Base-by-base conservation (phyloP, 2,113 vertebrate genomes). In the Tetrao urogallus region DNA sequence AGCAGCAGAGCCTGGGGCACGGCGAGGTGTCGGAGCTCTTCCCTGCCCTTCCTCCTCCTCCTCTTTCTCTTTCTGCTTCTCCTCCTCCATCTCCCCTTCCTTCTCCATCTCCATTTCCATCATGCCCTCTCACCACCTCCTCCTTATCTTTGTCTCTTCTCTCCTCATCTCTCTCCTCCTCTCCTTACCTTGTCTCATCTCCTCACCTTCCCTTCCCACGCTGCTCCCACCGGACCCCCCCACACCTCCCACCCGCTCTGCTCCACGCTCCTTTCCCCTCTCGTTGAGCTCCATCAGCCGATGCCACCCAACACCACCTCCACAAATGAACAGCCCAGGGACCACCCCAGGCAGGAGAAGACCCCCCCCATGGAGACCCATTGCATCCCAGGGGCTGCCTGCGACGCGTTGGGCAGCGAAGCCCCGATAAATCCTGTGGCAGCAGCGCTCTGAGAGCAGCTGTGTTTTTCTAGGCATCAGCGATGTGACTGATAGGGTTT, bases 391-490 rank as follows among this genome's bases (percentile, higher is more conserved):
- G 22, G 54, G 58, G 34, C 34, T 36, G 34, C 34, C 36, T 27
- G 60, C 10, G 3, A 63, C 16, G 60, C 24, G 10, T 15, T 16
- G 60, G 60, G 36, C 15, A 24, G 34, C 4, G 10, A 63, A 40
- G 60, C 58, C 66, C 63, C 25, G 15, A 73, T 72, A 71, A 48
- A 65, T 78, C 76, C 57, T 47, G 40, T 11, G 19, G 65, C 38
- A 30, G 40, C 32, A 78, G 34, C 4, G 30, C 73, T 50, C 56
- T 10, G 73, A 65, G 78, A 72, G 7, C 88, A 90, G 74, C 81
- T 84, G 67, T 70, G 88, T 78, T 84, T 88, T 80, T 77, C 47
- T 80, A 80, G 86, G 67, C 76, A 80, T 50, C 58, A 48, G 42
- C 28, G 43, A 72, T 72, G 64, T 78, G 81, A 84, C 76, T 73